phyloP scores from a whole-genome alignment of 1,140 invertebrate species.

The Paralvinella palmiformis region DNA sequence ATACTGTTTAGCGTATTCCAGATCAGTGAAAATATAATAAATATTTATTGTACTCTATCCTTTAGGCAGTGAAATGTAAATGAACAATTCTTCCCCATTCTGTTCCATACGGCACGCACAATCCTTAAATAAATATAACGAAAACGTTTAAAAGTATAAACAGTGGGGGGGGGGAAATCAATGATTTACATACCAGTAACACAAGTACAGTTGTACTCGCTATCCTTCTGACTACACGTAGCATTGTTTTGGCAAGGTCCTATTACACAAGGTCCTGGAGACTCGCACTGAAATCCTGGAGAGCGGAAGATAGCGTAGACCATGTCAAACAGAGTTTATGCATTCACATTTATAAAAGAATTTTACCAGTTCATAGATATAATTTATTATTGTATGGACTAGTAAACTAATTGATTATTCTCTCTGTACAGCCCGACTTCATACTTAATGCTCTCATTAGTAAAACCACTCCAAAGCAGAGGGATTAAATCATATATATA shows the following conservation, averaged over 20 bases:
- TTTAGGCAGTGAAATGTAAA: not conserved
- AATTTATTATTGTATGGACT: not conserved
- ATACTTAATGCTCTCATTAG: not conserved
- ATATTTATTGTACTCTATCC: not conserved
- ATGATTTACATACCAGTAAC: constrained; percentile 1
- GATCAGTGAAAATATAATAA: not conserved
- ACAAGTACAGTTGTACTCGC: constrained; percentile 16
- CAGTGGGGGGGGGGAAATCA: not conserved
- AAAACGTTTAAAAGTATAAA: not conserved
- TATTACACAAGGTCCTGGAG: constrained; percentile 25
- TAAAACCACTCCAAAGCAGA: not conserved
- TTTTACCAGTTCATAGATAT: not conserved
- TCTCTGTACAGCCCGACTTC: not conserved
- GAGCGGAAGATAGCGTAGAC: not conserved
- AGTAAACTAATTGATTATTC: not conserved
- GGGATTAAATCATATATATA: not conserved
- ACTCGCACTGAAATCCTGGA: constrained; percentile 29
- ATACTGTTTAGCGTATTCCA: not conserved
- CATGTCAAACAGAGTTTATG: not conserved
- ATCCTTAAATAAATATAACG: not conserved
- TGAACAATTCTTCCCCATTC: not conserved
- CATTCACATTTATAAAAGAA: not conserved
- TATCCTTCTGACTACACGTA: constrained; percentile 5
- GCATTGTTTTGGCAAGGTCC: constrained; percentile 21
- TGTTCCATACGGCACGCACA: not conserved